Evolutionary conservation across 2,797 vertebrate genomes (phyloP), one percentile per base, ranked within the genome.

Genomic region (Hemitrygon akajei): DNA sequence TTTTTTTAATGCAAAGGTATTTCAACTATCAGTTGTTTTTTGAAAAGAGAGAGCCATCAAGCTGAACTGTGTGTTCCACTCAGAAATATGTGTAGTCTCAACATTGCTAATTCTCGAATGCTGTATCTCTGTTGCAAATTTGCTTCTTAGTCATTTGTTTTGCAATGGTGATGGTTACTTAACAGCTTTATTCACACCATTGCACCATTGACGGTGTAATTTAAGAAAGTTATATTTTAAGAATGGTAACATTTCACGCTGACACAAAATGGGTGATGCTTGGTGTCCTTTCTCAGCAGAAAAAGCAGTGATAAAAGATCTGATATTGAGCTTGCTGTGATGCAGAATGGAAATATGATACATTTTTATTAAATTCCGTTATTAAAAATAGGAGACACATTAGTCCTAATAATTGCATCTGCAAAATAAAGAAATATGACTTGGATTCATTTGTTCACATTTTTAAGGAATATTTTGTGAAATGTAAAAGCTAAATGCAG

Each of bases 291-390:
- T 56, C 91, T 56, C 91, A 47, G 71, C 91, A 18, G 71, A 93
- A 58, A 71, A 30, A 75, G 91, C 69, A 58, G 16, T 92, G 40
- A 93, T 69, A 93, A 75, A 75, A 56, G 18, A 20, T 93, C 71
- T 93, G 71, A 58, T 76, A 47, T 76, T 56, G 75, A 47, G 47
- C 40, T 40, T 73, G 91, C 91, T 75, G 34, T 76, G 91, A 30
- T 14, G 47, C 71, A 75, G 71, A n/a, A 76, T 93, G 71, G 91
- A 93, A 76, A 93, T 93, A 75, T 1, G 73, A 93, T 93, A 71
- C 76, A 40, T 56, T 93, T n/a, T 16, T 93, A 76, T 93, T 58
- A 47, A 73, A 76, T 93, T n/a, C n/a, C 71, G 93, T 30, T 7
- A 12, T 56, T 76, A n/a, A 93, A 40, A 76, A 93, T 71, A 56